Base-by-base conservation (phyloP, 2,888 invertebrate species). In the Tachina fera region DNA sequence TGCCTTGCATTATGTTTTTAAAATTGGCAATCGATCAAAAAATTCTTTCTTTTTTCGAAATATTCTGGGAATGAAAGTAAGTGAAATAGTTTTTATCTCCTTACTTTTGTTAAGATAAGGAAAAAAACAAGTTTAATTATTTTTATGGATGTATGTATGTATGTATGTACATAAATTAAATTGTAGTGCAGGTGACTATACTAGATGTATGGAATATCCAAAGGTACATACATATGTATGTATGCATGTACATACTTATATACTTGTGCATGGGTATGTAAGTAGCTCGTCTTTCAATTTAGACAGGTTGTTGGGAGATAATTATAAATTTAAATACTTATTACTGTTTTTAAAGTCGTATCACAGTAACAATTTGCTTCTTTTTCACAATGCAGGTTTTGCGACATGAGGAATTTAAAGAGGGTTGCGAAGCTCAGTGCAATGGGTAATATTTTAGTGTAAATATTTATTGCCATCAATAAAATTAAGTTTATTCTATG, bases 361-460 rank as follows among this genome's bases (percentile, higher is more conserved):
- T 39, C 13, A 31, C 39, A 58, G 31, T 41, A 45, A 49, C 39
- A 53, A 39, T 13, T 22, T 14, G 19, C 4, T 19, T 74, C 19
- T 74, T 63, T 58, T 14, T 56, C 63, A 14, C 13, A 9, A 9
- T 56, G 67, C 87, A 97, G 97, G 96, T 98, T 74, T 93, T 98
- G 84, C 95, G 99, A 81, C 99, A 99, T 93, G 99, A 99, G 93
- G 99, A 99, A 93, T 99, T 99, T 92, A 95, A 96, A 86, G 97
- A 98, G 92, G 99, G 98, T 2, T 99, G 99, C 93, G 97, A 98
- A 91, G 99, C 99, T 22, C 95, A 97, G 68, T 99, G 99, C 92
- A 99, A 99, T 95, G 99, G 99, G 98, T 98, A 93, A 92, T 91
- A 86, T 8, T 53, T 53, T 11, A 8, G n/a, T 53, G 53, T 60